These are phyloP conservation scores for Cerastis rubricosa DNA, from an alignment of 2,888 invertebrate genomes.

Conservation along the genomic window DNA sequence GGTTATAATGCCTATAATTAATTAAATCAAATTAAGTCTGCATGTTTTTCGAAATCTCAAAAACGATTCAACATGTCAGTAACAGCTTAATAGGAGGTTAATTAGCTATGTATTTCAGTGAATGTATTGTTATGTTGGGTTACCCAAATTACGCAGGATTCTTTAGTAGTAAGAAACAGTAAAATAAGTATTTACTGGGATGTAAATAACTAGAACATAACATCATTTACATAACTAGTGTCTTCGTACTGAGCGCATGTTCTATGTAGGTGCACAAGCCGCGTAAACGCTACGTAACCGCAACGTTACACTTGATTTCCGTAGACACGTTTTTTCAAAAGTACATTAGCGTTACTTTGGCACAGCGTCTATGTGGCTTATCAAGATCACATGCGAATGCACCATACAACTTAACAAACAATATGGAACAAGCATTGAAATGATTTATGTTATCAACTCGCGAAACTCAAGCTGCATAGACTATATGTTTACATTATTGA, in stretches of 20 bases:
- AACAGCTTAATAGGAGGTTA: not conserved
- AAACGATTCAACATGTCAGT: not conserved
- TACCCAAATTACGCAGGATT: not conserved
- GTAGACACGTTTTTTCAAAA: not conserved
- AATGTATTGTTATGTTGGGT: not conserved
- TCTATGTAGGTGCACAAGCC: not conserved
- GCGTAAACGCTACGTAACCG: not conserved
- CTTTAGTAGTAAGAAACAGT: not conserved
- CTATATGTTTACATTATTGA: not conserved
- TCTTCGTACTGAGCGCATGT: not conserved
- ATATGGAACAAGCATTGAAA: not conserved
- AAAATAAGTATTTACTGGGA: not conserved
- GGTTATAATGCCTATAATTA: not conserved
- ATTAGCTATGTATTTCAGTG: not conserved
- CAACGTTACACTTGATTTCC: not conserved
- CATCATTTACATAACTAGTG: not conserved
- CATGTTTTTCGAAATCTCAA: not conserved
- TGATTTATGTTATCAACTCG: not conserved
- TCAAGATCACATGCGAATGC: not conserved
- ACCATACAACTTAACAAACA: not conserved
- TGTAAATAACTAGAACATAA: not conserved
- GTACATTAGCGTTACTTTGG: not conserved
- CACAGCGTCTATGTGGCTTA: not conserved
- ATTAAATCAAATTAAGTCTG: not conserved
- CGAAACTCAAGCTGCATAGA: slow-evolving; percentile 44